Evolutionary conservation across 2,113 vertebrate species (phyloP).

Genomic region (Phoenicopterus ruber): DNA sequence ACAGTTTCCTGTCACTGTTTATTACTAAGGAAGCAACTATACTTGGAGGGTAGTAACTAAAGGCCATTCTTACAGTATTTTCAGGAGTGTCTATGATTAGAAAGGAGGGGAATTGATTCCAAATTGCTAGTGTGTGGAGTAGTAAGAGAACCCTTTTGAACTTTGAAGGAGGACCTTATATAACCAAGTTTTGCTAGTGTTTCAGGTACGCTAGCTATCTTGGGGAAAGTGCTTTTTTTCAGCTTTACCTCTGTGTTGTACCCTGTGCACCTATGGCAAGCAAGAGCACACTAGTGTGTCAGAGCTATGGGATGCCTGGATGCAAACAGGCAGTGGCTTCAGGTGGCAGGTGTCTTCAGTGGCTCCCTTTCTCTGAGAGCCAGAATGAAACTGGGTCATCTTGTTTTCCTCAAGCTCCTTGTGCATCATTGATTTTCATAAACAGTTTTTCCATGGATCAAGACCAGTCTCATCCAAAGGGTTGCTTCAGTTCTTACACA

Average conservation of each 20-base stretch:
- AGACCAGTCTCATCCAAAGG: not conserved
- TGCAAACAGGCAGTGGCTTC: not conserved
- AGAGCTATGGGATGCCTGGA: not conserved
- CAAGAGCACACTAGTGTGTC: not conserved
- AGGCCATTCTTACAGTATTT: not conserved
- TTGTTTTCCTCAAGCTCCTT: not conserved
- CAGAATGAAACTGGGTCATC: not conserved
- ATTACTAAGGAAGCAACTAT: not conserved
- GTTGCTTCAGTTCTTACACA: not conserved
- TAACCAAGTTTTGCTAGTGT: not conserved
- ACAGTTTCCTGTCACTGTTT: not conserved
- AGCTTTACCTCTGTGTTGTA: not conserved
- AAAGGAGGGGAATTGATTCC: not conserved
- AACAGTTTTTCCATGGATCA: not conserved
- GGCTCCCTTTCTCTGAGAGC: not conserved
- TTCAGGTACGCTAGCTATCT: not conserved
- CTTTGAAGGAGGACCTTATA: not conserved
- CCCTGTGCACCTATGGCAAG: not conserved
- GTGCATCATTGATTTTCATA: not conserved
- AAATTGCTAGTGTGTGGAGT: not conserved
- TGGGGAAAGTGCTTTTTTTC: not conserved
- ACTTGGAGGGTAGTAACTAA: not conserved
- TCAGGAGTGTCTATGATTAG: not conserved
- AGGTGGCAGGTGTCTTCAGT: not conserved
- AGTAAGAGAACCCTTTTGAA: not conserved